phyloP scores from a whole-genome alignment of 2,113 vertebrate genomes.

The Scalopus aquaticus region DNA sequence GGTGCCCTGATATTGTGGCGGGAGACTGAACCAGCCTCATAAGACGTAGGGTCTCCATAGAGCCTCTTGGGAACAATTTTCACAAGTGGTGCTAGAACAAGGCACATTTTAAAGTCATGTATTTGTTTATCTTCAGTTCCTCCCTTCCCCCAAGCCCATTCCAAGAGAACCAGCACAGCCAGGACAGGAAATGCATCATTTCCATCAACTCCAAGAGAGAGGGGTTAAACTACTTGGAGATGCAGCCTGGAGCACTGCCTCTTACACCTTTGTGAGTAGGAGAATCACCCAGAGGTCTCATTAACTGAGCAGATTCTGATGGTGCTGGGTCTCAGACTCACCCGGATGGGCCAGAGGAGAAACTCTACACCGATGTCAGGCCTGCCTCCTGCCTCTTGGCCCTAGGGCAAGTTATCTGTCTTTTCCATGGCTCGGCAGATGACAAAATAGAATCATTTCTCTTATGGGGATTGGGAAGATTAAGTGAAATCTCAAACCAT shows the following conservation, averaged over 20 bases:
- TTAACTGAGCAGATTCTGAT: background rate
- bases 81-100: background rate
- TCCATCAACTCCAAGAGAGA: background rate
- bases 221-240: background rate
- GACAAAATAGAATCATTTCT: background rate
- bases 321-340: background rate
- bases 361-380: background rate
- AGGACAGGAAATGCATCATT: background rate
- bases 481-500: background rate
- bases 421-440: background rate
- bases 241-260: rapidly evolving
- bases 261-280: rapidly evolving
- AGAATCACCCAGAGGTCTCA: background rate
- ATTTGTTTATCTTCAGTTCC: background rate
- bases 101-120: background rate
- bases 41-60: background rate
- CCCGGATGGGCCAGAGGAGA: background rate
- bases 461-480: background rate
- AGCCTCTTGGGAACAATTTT: background rate
- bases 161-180: background rate
- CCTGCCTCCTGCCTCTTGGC: background rate
- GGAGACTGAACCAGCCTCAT: too few relatives aligned
- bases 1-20: background rate
- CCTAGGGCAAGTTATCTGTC: background rate
- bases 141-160: background rate